These are phyloP conservation scores for Aleiodes alternator DNA, from an alignment of 2,888 invertebrate species.

Conservation along the genomic window DNA sequence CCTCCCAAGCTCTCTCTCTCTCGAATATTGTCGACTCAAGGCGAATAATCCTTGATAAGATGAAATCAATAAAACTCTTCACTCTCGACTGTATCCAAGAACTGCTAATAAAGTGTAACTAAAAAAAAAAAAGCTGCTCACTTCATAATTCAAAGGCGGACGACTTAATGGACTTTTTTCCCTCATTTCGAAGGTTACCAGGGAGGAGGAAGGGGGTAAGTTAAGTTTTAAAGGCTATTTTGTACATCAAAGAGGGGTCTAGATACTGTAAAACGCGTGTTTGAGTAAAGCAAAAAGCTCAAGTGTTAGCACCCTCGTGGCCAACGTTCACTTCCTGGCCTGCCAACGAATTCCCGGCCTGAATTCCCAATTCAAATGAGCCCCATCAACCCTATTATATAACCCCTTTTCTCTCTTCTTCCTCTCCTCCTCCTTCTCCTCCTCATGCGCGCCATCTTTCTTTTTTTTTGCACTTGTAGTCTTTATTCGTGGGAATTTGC, in stretches of 20 bases:
- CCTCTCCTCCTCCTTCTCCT: too few species aligned
- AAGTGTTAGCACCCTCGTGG: slow-evolving; percentile 61
- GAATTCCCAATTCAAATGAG: slow-evolving; percentile 61
- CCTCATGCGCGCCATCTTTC: not conserved
- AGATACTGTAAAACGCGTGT: slow-evolving; percentile 59
- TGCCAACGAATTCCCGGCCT: slow-evolving; percentile 52
- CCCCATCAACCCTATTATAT: slow-evolving; percentile 41
- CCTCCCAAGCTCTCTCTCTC: too few species aligned
- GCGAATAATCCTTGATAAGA: too few species aligned
- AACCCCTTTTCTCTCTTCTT: slow-evolving; percentile 3
- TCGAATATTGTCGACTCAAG: too few species aligned
- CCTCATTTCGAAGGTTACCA: not conserved
- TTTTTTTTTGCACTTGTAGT: not conserved
- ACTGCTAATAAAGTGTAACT: too few species aligned
- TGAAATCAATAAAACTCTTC: too few species aligned
- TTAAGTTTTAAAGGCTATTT: slow-evolving; percentile 25
- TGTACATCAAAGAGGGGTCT: slow-evolving; percentile 56
- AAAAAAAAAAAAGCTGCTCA: too few species aligned
- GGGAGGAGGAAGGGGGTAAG: not conserved
- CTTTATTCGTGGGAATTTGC: slow-evolving; percentile 31
- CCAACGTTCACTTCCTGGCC: slow-evolving; percentile 53
- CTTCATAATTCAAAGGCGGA: too few species aligned
- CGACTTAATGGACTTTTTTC: not conserved
- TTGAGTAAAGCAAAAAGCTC: slow-evolving; percentile 58
- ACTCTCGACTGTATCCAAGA: too few species aligned